Base-by-base conservation (phyloP, 2,888 invertebrate genomes). In the Parnassius smintheus region DNA sequence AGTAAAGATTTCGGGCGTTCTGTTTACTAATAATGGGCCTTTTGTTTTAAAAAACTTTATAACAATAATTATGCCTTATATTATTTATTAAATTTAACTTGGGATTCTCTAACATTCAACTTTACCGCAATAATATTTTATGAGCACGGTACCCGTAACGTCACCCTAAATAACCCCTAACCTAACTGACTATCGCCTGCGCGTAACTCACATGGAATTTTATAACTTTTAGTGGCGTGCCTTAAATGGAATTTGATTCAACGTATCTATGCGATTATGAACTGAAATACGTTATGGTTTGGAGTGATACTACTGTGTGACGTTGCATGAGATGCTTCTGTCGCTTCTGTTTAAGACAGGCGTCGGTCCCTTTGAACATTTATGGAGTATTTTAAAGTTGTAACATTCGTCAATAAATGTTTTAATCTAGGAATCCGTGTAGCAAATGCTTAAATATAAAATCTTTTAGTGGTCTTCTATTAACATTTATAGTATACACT, bases 121-220 rank as follows among this genome's bases (percentile, higher is more conserved):
- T 35, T 46, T 53, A 50, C 49, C 59, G 56, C 63, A 63, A 63
- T 63, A 55, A 59, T 52, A 59, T 59, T 63, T 63, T 59, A 64
- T 59, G 56, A 64, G 35, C 56, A 55, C 51, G 59, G 59, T 56
- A 35, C 59, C 56, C 51, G 56, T 63, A 55, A 56, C 55, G 35
- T 50, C 59, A 25, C 54, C 50, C 55, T 61, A 52, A 61, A 64
- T 59, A 56, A 64, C 59, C 56, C 52, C 46, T 59, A 56, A 63
- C 63, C 46, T 46, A 58, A 54, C 58, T 56, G 53, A 18, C 58
- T 49, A 53, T 57, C 48, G 52, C 49, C 48, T 53, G 55, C 54
- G 55, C 41, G 62, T 54, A 9, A 55, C 62, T 44, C 50, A 18
- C 22, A 10, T 54, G 50, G 46, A 46, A 49, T 59, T 62, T 62